Evolutionary conservation across 2,888 invertebrate genomes (phyloP).

Genomic region (Tuta absoluta): DNA sequence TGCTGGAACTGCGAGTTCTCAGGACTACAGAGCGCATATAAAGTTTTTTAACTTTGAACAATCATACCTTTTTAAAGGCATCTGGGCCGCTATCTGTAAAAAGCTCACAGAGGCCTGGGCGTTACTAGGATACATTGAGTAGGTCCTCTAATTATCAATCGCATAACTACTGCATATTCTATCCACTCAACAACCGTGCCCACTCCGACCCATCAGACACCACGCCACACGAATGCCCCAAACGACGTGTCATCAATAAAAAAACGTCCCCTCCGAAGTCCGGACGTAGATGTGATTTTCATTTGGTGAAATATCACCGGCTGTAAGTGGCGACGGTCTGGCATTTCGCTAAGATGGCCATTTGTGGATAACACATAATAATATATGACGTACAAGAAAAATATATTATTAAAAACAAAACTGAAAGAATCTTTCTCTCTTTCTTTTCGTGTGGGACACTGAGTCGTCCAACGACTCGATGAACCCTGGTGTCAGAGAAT

Average conservation of each 20-base stretch:
- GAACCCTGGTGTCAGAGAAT: too few relatives aligned
- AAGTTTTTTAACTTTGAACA: too few relatives aligned
- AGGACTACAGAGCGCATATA: too few relatives aligned
- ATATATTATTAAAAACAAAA: too few relatives aligned
- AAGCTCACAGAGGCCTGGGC: too few relatives aligned
- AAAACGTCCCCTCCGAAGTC: slow-evolving; percentile 7
- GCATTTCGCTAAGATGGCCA: background rate
- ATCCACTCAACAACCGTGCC: background rate
- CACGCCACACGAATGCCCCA: slow-evolving; percentile 9
- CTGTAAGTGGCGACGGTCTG: slow-evolving; percentile 47
- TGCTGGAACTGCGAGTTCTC: too few relatives aligned
- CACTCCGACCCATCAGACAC: background rate
- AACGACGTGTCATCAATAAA: slow-evolving; percentile 20
- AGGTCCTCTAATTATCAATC: background rate
- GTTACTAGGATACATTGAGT: too few relatives aligned
- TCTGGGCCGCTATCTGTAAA: too few relatives aligned
- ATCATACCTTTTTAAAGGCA: too few relatives aligned
- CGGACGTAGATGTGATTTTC: slow-evolving; percentile 50
- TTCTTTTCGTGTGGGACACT: too few relatives aligned
- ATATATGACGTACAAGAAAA: background rate
- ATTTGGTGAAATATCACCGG: slow-evolving; percentile 62
- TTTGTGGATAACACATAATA: background rate
- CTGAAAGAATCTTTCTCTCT: too few relatives aligned
- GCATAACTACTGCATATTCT: background rate
- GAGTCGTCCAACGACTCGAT: too few relatives aligned